Evolutionary conservation across 2,888 invertebrate species (phyloP).

Genomic region (Poecilus cupreus): DNA sequence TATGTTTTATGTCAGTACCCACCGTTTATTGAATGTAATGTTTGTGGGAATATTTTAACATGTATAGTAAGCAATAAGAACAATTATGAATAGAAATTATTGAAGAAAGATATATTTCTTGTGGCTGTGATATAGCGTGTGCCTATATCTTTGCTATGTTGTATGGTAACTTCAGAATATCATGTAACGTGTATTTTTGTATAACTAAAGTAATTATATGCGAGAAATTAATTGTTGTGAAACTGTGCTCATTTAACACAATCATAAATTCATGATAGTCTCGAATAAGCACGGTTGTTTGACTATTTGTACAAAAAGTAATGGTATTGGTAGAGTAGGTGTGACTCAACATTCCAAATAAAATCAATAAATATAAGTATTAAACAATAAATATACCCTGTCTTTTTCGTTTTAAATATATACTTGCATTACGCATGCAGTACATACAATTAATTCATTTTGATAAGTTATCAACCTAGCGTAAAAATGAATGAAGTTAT

Average conservation of each 20-base stretch:
- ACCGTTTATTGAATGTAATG: slow-evolving; percentile 53
- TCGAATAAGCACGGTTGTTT: slow-evolving; percentile 44
- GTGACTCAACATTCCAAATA: slow-evolving; percentile 58
- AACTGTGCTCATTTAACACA: slow-evolving; percentile 46
- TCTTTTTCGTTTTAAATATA: not conserved
- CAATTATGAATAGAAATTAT: slow-evolving; percentile 14
- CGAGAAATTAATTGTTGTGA: slow-evolving; percentile 43
- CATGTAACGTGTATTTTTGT: slow-evolving; percentile 38
- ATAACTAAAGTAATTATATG: slow-evolving; percentile 33
- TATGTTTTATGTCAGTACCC: slow-evolving; percentile 45
- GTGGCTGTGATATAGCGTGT: slow-evolving; percentile 57
- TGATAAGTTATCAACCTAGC: too few relatives aligned
- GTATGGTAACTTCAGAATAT: slow-evolving; percentile 32
- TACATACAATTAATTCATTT: too few relatives aligned
- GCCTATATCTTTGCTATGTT: slow-evolving; percentile 58
- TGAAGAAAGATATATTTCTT: slow-evolving; percentile 39
- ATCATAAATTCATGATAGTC: slow-evolving; percentile 39
- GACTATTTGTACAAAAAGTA: slow-evolving; percentile 54
- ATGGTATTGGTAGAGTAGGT: slow-evolving; percentile 56
- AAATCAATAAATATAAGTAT: slow-evolving; percentile 49
- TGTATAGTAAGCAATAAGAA: slow-evolving; percentile 49
- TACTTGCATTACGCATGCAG: not conserved
- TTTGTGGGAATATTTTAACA: slow-evolving; percentile 51
- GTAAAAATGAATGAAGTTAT: not conserved
- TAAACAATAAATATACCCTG: slow-evolving; percentile 10